These are phyloP conservation scores for Drosophila glabriapex DNA, from an alignment of 2,888 invertebrate genomes.

Conservation along the genomic window DNA sequence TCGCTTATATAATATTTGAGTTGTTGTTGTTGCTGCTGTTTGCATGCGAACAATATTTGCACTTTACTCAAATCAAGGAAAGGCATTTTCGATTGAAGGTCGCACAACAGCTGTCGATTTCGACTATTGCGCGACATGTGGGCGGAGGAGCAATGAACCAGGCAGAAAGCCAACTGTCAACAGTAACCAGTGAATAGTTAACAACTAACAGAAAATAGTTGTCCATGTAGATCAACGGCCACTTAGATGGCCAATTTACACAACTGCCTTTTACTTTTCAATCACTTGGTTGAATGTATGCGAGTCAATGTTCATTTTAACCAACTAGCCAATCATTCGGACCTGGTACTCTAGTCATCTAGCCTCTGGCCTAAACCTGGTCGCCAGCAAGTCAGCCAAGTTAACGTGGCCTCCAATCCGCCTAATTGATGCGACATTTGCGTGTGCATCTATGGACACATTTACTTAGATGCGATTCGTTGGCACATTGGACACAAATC, in stretches of 20 bases:
- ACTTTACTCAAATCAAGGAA: slow-evolving; percentile 51
- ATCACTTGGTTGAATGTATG: slow-evolving; percentile 14
- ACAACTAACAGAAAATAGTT: slow-evolving; percentile 7
- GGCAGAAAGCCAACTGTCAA: slow-evolving; percentile 13
- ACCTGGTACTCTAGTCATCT: background rate
- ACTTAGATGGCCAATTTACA: slow-evolving; percentile 54
- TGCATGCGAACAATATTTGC: slow-evolving; percentile 54
- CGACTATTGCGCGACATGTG: slow-evolving; percentile 23
- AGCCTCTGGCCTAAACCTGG: slow-evolving; percentile 5
- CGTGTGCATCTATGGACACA: slow-evolving; percentile 62
- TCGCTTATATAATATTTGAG: slow-evolving; percentile 42
- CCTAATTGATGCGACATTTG: slow-evolving; percentile 75
- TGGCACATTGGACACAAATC: slow-evolving; percentile 32
- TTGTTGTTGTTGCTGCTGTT: slow-evolving; percentile 22
- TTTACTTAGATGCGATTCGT: slow-evolving; percentile 42
- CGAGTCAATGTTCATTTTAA: slow-evolving; percentile 58
- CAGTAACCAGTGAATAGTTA: background rate
- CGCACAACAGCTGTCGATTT: slow-evolving; percentile 50
- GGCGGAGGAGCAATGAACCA: slow-evolving; percentile 56
- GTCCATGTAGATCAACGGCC: slow-evolving; percentile 32
- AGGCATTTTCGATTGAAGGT: slow-evolving; percentile 55
- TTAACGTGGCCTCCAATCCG: slow-evolving; percentile 35
- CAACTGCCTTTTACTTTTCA: slow-evolving; percentile 69
- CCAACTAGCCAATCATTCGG: slow-evolving; percentile 26
- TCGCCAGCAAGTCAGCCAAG: slow-evolving; percentile 23